These are phyloP conservation scores for Atractosteus spatula DNA, from an alignment of 2,113 vertebrate genomes.

Conservation along the genomic window DNA sequence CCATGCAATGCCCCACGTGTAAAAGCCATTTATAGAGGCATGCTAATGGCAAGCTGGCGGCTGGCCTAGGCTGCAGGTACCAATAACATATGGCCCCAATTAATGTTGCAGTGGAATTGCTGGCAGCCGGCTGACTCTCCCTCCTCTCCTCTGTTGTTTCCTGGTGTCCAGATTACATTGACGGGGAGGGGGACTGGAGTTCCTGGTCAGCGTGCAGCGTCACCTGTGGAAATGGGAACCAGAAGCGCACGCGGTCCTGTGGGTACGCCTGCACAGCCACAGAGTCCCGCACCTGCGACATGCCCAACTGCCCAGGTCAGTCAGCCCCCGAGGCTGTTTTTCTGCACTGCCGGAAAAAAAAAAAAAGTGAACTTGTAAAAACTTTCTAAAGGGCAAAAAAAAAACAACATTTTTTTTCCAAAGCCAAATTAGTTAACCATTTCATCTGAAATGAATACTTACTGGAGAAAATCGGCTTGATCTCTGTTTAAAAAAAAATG, in stretches of 20 bases:
- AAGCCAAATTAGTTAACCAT: neutral
- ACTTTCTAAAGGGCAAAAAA: no score
- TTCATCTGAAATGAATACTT: no score
- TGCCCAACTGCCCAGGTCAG: slow-evolving; percentile 88
- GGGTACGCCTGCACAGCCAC: slow-evolving; percentile 93
- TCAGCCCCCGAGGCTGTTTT: neutral
- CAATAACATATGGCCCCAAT: slow-evolving; percentile 67
- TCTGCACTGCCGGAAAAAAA: neutral
- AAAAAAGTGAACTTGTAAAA: no score
- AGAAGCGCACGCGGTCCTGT: slow-evolving; percentile 89
- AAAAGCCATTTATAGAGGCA: slow-evolving; percentile 66
- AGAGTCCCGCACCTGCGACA: slow-evolving; percentile 88
- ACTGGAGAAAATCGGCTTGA: no score
- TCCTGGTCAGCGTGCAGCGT: slow-evolving; percentile 87
- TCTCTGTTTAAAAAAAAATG: no score
- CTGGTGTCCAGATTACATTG: slow-evolving; percentile 78
- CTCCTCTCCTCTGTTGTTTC: slow-evolving; percentile 16
- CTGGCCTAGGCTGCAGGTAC: slow-evolving; percentile 49
- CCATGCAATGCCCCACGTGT: slow-evolving; percentile 46
- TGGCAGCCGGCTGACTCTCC: slow-evolving; percentile 15
- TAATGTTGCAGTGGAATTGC: slow-evolving; percentile 38
- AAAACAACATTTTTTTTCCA: no score
- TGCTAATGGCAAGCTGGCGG: slow-evolving; percentile 56
- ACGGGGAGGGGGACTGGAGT: slow-evolving; percentile 93
- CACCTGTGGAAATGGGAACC: slow-evolving; percentile 86